Conservation (phyloP, 2,888 invertebrate species). For the Apotomis betuletana region DNA sequence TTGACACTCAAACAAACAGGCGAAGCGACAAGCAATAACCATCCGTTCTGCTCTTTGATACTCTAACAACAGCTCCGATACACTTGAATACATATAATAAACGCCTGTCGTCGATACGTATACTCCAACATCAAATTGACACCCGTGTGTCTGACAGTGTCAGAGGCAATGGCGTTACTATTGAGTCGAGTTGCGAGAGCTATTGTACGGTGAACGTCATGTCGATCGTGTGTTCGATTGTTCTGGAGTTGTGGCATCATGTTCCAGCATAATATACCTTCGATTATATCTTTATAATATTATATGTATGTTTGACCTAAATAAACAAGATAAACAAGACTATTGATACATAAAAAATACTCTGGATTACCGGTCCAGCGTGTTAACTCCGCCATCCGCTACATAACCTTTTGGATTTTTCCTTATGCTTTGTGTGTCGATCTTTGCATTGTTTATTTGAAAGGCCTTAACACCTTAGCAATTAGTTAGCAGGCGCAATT, state of each 20-base stretch:
- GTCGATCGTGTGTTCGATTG: constrained; percentile 29
- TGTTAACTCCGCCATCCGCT: too few species aligned
- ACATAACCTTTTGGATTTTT: too few species aligned
- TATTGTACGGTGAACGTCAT: constrained; percentile 37
- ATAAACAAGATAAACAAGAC: too few species aligned
- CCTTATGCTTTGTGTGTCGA: too few species aligned
- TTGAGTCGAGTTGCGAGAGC: constrained; percentile 40
- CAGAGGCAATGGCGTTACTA: constrained; percentile 12
- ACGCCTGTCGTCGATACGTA: constrained; percentile 11
- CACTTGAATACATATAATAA: neutral
- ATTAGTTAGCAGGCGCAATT: too few species aligned
- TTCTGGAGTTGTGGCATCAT: constrained; percentile 3
- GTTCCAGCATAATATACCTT: neutral
- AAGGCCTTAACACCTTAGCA: too few species aligned
- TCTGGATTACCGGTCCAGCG: too few species aligned
- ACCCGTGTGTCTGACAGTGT: constrained; percentile 23
- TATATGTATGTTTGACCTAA: too few species aligned
- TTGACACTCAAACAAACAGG: too few species aligned
- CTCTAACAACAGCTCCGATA: neutral
- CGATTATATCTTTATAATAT: too few species aligned
- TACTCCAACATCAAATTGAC: constrained; percentile 14
- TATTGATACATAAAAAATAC: too few species aligned
- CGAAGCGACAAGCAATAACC: neutral
- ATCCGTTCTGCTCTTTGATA: neutral
- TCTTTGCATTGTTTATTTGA: too few species aligned